Evolutionary conservation across 2,797 vertebrate species (phyloP).

Genomic region (Jordanella pulchra): DNA sequence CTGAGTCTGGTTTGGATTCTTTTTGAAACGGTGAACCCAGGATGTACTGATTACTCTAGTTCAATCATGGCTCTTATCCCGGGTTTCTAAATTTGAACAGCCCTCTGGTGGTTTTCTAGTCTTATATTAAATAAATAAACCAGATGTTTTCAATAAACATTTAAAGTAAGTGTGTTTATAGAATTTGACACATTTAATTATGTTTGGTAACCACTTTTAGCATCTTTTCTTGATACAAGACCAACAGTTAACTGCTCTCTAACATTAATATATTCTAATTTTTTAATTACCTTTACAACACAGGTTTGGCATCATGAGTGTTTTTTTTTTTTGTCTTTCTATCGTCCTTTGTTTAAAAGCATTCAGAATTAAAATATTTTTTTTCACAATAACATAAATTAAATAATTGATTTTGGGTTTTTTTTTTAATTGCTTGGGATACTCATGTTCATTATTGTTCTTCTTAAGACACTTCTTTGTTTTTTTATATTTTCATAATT

Average conservation of each 20-base stretch:
- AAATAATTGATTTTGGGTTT: slow-evolving; percentile 21
- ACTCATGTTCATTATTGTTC: neutral
- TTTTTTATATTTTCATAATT: too few species aligned
- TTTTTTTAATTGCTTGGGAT: neutral
- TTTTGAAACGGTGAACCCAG: too few species aligned
- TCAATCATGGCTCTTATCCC: too few species aligned
- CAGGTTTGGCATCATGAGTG: neutral
- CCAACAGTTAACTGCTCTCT: too few species aligned
- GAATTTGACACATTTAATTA: neutral
- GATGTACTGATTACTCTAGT: too few species aligned
- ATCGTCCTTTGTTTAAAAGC: neutral
- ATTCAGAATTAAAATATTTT: slow-evolving; percentile 30
- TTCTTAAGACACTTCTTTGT: too few species aligned
- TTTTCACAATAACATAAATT: too few species aligned
- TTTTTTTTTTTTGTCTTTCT: neutral
- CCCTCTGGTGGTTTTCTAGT: neutral
- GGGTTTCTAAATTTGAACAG: too few species aligned
- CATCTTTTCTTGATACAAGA: too few species aligned
- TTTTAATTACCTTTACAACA: neutral
- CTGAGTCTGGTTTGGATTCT: too few species aligned
- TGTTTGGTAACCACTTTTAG: too few species aligned
- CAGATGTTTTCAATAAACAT: neutral
- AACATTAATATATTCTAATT: too few species aligned
- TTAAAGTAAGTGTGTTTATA: neutral
- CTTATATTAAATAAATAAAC: neutral